Conservation (phyloP, 2,797 vertebrate genomes). For the Octomys mimax region DNA sequence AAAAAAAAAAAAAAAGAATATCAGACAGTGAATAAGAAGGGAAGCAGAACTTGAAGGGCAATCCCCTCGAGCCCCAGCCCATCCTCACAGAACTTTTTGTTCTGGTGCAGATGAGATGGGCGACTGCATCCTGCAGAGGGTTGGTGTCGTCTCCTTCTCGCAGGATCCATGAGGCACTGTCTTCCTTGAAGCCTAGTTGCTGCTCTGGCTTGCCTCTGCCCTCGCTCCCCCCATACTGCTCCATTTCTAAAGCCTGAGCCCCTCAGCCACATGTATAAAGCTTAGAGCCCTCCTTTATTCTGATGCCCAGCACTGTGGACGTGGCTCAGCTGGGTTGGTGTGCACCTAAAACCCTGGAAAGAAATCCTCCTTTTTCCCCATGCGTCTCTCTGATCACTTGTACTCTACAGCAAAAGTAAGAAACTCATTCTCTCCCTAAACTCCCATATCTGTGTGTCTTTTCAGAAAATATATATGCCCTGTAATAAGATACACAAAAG, state of each 20-base stretch:
- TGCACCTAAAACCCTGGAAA: not conserved
- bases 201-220: not conserved
- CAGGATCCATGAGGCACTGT: not conserved
- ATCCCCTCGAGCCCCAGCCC: not conserved
- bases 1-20: too few relatives aligned
- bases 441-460: not conserved
- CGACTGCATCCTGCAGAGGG: not conserved
- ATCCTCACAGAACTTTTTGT: not conserved
- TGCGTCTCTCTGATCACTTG: not conserved
- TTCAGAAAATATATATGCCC: not conserved
- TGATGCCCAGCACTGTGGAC: not conserved
- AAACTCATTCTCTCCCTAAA: not conserved
- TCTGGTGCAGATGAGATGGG: not conserved
- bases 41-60: not conserved
- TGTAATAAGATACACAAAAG: slow-evolving; percentile 28
- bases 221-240: too few relatives aligned
- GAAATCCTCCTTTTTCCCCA: not conserved
- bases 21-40: slow-evolving; percentile 18
- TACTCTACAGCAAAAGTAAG: not conserved
- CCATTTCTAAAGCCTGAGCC: not conserved
- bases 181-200: not conserved
- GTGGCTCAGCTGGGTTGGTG: not conserved
- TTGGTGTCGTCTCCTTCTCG: not conserved
- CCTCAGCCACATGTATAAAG: not conserved
- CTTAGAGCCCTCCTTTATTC: not conserved